A percentile compares a stretch with the other conserved stretches of the same genome.
These are phyloP conservation scores for Synaphobranchus kaupii DNA, from an alignment of 2,797 vertebrate genomes.

Conservation along the genomic window DNA sequence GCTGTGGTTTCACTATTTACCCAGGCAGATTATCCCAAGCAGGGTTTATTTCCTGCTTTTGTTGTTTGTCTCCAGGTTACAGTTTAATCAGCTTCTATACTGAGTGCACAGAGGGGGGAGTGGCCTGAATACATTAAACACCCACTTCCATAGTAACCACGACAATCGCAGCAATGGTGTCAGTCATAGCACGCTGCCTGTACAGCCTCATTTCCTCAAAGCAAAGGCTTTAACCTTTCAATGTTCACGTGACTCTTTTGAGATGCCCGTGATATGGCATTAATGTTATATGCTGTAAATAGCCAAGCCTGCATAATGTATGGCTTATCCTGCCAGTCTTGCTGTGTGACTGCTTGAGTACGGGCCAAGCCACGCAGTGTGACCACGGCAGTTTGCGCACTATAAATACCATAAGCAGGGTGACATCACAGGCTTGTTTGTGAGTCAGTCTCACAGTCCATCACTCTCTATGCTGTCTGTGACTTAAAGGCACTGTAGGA, in stretches of 20 bases:
- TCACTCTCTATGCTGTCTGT: background rate
- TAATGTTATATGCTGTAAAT: background rate
- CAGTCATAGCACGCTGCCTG: background rate
- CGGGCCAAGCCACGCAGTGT: background rate
- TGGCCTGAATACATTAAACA: background rate
- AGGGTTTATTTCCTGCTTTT: constrained; percentile 42
- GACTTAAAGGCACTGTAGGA: background rate
- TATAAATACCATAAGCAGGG: constrained; percentile 50
- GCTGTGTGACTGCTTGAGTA: background rate
- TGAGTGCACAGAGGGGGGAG: background rate
- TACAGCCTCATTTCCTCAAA: background rate
- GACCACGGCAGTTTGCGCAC: background rate
- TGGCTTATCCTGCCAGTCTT: background rate
- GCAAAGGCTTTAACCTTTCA: background rate
- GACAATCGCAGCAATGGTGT: background rate
- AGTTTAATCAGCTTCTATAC: constrained; percentile 46
- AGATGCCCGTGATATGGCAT: background rate
- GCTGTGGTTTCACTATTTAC: constrained; percentile 57
- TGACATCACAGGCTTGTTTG: constrained; percentile 48
- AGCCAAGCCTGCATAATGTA: background rate
- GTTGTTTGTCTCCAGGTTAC: constrained; percentile 52
- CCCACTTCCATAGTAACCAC: background rate
- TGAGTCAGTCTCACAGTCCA: background rate
- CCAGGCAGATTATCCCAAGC: constrained; percentile 55
- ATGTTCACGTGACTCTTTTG: background rate